These are phyloP conservation scores for Sapajus apella DNA, from an alignment of 2,113 vertebrate genomes.

Conservation along the genomic window DNA sequence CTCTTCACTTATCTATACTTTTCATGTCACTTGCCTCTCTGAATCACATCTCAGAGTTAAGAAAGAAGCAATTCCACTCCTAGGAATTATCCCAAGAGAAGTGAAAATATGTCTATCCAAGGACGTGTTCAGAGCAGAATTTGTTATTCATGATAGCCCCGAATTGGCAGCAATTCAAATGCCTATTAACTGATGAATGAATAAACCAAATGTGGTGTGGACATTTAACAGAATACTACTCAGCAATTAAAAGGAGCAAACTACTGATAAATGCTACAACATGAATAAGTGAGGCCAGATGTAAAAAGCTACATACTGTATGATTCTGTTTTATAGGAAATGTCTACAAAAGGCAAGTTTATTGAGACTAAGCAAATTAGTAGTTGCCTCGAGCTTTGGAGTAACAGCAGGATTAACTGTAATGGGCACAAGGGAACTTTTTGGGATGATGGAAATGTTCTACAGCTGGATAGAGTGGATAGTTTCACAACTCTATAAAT, in stretches of 20 bases:
- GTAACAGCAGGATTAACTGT: background rate
- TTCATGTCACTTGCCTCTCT: conserved; percentile 1
- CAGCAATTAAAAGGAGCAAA: background rate
- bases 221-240: background rate
- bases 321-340: background rate
- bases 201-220: background rate
- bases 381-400: background rate
- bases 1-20: background rate
- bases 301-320: background rate
- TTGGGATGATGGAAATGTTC: background rate
- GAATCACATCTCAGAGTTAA: background rate
- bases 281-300: conserved; percentile 6
- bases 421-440: background rate
- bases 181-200: background rate
- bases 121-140: background rate
- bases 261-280: background rate
- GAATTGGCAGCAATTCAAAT: conserved; percentile 28
- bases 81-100: conserved; percentile 31
- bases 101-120: background rate
- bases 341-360: background rate
- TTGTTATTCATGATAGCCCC: conserved; percentile 18
- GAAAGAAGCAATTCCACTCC: background rate
- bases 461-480: background rate
- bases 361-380: background rate
- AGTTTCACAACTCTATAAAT: background rate